phyloP scores from a whole-genome alignment of 1,140 invertebrate species.

The Akabosia matsudoensis region DNA sequence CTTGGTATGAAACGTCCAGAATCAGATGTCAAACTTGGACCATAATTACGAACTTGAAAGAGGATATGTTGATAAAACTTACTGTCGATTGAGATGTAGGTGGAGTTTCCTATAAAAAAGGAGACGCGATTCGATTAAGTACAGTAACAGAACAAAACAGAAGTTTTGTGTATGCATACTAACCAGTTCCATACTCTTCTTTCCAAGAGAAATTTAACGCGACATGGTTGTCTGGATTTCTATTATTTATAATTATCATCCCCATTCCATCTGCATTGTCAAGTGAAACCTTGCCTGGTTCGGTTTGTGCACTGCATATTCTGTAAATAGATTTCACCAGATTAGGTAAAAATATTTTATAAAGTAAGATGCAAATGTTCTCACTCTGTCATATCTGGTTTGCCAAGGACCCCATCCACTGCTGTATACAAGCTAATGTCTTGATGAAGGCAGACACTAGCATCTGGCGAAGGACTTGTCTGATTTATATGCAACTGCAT shows the following conservation, averaged over 20 bases:
- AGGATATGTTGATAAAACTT: not conserved
- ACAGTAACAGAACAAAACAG: no score
- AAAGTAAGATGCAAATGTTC: not conserved
- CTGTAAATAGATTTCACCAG: no score
- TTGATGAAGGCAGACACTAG: not conserved
- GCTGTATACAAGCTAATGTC: not conserved
- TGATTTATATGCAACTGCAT: constrained; percentile 1
- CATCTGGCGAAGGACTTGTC: not conserved
- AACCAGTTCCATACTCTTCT: not conserved
- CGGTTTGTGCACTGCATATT: not conserved
- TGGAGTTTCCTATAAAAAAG: not conserved
- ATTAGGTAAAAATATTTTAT: no score
- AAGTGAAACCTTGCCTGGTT: not conserved
- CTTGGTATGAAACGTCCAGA: no score
- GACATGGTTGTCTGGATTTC: not conserved
- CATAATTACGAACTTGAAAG: no score
- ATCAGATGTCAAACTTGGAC: no score
- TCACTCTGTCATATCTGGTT: not conserved
- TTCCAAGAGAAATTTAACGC: not conserved
- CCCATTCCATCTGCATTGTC: not conserved
- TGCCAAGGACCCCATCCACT: not conserved
- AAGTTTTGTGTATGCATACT: not conserved
- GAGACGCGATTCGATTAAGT: no score
- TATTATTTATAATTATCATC: not conserved
- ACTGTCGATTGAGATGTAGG: not conserved